phyloP scores from a whole-genome alignment of 2,113 vertebrate genomes.

The Pelodiscus sinensis region DNA sequence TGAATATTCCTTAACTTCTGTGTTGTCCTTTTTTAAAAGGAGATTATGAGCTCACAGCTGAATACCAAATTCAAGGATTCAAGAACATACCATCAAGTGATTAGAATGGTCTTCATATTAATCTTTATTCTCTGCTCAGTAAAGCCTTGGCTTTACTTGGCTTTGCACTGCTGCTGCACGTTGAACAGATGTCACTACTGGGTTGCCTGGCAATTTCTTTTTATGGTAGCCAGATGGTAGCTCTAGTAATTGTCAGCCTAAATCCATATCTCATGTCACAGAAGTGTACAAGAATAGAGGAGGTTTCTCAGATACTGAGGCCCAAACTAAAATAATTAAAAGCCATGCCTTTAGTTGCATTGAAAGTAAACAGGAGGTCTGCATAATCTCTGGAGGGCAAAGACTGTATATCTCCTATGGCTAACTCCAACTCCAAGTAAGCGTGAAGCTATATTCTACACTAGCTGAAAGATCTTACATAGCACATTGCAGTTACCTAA shows the following conservation, averaged over 20 bases:
- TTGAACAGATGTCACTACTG: background rate
- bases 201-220: background rate
- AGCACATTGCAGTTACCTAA: too few relatives aligned
- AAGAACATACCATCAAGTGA: background rate
- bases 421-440: too few relatives aligned
- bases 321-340: background rate
- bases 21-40: background rate
- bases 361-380: too few relatives aligned
- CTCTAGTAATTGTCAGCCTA: fast-evolving
- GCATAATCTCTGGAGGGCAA: too few relatives aligned
- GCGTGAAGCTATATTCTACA: too few relatives aligned
- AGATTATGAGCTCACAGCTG: background rate
- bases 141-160: background rate
- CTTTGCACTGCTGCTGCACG: background rate
- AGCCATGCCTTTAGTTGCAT: background rate
- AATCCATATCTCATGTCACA: background rate
- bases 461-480: too few relatives aligned
- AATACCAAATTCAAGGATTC: background rate
- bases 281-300: background rate
- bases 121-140: background rate
- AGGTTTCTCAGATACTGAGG: background rate
- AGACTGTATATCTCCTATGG: too few relatives aligned
- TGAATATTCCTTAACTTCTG: background rate
- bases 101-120: background rate
- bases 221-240: background rate